A percentile compares a stretch with the other conserved stretches of the same genome.
Conservation (phyloP, 1,140 invertebrate species). For the Calephelis nemesis region DNA sequence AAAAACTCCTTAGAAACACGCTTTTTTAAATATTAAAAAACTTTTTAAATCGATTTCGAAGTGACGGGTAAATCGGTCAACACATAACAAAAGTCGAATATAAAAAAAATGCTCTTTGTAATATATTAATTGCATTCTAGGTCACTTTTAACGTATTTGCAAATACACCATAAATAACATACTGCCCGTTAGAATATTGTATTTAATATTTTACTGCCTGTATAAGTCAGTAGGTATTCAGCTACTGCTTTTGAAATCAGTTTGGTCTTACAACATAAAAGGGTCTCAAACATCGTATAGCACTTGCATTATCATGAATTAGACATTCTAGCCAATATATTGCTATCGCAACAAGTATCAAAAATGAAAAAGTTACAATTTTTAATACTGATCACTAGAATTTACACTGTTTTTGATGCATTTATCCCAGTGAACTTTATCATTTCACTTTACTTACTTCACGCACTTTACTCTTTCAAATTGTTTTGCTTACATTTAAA, state of each 20-base stretch:
- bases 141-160: not conserved
- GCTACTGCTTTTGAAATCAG: constrained; percentile 35
- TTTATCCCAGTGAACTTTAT: no score
- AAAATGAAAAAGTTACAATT: not conserved
- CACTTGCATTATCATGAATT: not conserved
- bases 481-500: no score
- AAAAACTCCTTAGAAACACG: no score
- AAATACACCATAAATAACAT: constrained; percentile 12
- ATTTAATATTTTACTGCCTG: constrained; percentile 1
- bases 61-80: not conserved
- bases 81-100: not conserved
- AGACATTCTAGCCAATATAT: not conserved
- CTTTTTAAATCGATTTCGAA: not conserved
- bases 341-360: not conserved
- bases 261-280: constrained; percentile 38
- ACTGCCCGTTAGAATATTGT: constrained; percentile 4
- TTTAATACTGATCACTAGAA: no score
- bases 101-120: not conserved
- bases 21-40: no score
- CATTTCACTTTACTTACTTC: no score
- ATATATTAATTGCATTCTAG: not conserved
- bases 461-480: no score
- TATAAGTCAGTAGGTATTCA: constrained; percentile 9
- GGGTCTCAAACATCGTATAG: constrained; percentile 3
- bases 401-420: no score